A percentile compares a stretch with the other conserved stretches of the same genome.
Evolutionary conservation across 2,888 invertebrate genomes (phyloP).

Genomic region (Patella caerulea): DNA sequence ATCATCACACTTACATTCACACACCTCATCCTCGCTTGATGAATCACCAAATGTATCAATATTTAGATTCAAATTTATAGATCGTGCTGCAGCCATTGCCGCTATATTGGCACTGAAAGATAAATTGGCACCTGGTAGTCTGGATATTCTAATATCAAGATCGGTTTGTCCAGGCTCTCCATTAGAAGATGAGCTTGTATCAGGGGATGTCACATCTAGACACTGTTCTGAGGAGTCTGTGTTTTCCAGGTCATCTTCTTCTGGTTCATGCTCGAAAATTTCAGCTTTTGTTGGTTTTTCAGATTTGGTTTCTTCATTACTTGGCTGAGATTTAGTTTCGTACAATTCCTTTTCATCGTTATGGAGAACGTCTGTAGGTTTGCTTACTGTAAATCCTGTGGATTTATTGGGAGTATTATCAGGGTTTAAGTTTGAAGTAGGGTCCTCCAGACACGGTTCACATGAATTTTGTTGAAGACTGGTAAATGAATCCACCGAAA

Average conservation of each 20-base stretch:
- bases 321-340: not conserved
- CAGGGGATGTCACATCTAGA: not conserved
- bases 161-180: constrained; percentile 11
- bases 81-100: constrained; percentile 50
- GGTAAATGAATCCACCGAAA: not conserved
- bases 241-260: not conserved
- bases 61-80: constrained; percentile 37
- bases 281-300: not conserved
- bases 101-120: constrained; percentile 50
- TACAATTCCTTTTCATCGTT: not conserved
- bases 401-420: not conserved
- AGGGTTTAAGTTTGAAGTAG: not conserved
- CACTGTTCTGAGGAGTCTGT: not conserved
- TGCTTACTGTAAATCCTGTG: not conserved
- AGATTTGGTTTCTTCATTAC: not conserved
- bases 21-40: constrained; percentile 42
- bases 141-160: constrained; percentile 39
- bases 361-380: not conserved
- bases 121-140: constrained; percentile 39
- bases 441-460: not conserved
- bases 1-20: not conserved
- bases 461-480: not conserved
- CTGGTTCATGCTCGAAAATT: constrained; percentile 4
- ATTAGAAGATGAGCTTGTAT: constrained; percentile 9
- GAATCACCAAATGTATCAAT: constrained; percentile 46